Percentiles rank a stretch among this genome's conserved stretches.
Evolutionary conservation across 2,113 vertebrate species (phyloP).

Genomic region (Garra rufa): DNA sequence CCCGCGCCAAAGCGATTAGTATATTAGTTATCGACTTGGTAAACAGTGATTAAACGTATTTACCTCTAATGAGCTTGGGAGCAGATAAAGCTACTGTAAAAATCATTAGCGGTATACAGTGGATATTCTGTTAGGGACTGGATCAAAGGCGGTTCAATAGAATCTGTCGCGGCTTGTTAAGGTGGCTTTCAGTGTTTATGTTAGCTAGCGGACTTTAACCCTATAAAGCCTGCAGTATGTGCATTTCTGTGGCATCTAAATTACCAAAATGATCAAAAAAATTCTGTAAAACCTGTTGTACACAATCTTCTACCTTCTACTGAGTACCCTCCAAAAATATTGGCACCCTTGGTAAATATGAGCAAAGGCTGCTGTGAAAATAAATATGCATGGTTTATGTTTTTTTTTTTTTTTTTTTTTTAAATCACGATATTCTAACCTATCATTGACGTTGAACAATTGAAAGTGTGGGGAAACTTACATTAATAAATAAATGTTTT

Average conservation of each 20-base stretch:
- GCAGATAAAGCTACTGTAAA: conserved; percentile 54
- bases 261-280: not conserved
- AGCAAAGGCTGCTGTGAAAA: too few relatives aligned
- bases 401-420: too few relatives aligned
- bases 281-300: too few relatives aligned
- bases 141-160: conserved; percentile 42
- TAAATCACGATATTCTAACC: too few relatives aligned
- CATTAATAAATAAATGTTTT: too few relatives aligned
- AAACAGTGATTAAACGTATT: conserved; percentile 66
- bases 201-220: conserved; percentile 17
- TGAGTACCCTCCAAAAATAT: too few relatives aligned
- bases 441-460: too few relatives aligned
- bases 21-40: conserved; percentile 54
- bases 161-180: conserved; percentile 35
- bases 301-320: too few relatives aligned
- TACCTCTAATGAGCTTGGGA: conserved; percentile 56
- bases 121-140: conserved; percentile 34
- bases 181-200: conserved; percentile 21
- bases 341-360: too few relatives aligned
- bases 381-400: too few relatives aligned
- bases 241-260: not conserved
- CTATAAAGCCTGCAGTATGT: not conserved
- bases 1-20: conserved; percentile 56
- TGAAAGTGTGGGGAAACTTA: too few relatives aligned
- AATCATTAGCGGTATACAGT: conserved; percentile 54